Evolutionary conservation across 2,888 invertebrate genomes (phyloP).

Genomic region (Omphaloscelis lunosa): DNA sequence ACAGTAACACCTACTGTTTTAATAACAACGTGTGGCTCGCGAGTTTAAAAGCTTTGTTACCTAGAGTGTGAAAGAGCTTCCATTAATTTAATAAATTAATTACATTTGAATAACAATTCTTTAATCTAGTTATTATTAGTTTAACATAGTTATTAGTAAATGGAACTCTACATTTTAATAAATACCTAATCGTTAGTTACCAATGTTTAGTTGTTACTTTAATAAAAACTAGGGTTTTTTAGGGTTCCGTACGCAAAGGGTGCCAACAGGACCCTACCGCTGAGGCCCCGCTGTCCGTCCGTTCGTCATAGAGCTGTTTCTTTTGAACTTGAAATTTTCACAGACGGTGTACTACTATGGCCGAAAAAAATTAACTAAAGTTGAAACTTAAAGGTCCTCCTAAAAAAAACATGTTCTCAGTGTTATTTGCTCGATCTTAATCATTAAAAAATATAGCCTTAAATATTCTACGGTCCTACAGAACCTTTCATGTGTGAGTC

Average conservation of each 20-base stretch:
- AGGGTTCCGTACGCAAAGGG: neutral
- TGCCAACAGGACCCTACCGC: no score
- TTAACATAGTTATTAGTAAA: neutral
- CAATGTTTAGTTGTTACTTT: neutral
- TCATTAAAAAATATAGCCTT: no score
- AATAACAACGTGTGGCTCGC: neutral
- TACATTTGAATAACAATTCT: slow-evolving; percentile 16
- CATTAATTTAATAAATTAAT: slow-evolving; percentile 7
- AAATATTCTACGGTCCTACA: no score
- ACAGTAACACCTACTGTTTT: neutral
- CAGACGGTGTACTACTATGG: no score
- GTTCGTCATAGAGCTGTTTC: neutral
- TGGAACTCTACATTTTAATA: slow-evolving; percentile 1
- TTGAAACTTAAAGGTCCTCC: no score
- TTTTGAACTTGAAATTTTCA: neutral
- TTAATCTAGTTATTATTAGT: neutral
- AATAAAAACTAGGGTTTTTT: neutral
- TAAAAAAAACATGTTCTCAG: no score
- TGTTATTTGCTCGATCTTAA: no score
- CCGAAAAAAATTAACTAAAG: no score
- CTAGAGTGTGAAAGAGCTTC: neutral
- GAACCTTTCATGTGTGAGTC: no score
- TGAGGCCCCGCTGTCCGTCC: neutral
- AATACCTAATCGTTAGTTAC: neutral
- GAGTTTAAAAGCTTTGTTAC: neutral